Evolutionary conservation across 2,797 vertebrate genomes (phyloP).

Genomic region (Telmatherina bonti): DNA sequence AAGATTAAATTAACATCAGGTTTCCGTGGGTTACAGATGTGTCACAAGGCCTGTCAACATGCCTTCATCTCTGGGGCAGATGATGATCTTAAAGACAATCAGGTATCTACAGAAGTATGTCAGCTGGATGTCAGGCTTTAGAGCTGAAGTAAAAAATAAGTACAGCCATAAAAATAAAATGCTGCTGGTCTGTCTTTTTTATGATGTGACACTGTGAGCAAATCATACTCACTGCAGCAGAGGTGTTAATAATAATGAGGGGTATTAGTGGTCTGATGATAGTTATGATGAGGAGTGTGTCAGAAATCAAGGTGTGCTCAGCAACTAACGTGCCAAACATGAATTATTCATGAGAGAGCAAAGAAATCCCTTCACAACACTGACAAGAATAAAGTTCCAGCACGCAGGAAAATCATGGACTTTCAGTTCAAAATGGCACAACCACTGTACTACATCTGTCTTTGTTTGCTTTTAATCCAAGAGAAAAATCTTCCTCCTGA

Average conservation of each 20-base stretch:
- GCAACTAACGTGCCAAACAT: constrained; percentile 17
- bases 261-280: constrained; percentile 32
- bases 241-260: constrained; percentile 21
- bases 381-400: not conserved
- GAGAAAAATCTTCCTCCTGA: not conserved
- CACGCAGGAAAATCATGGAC: not conserved
- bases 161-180: constrained; percentile 44
- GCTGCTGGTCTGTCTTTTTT: constrained; percentile 11
- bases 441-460: too few species aligned
- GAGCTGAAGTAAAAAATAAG: constrained; percentile 27
- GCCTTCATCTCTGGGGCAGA: constrained; percentile 19
- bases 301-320: constrained; percentile 16
- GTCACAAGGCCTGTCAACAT: constrained; percentile 3
- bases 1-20: constrained; percentile 14
- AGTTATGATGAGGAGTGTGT: constrained; percentile 38
- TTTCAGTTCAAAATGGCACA: not conserved
- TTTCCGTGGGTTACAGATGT: constrained; percentile 12
- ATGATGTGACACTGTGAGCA: constrained; percentile 19
- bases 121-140: constrained; percentile 17
- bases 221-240: constrained; percentile 31
- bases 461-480: too few species aligned
- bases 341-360: constrained; percentile 14
- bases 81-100: constrained; percentile 13
- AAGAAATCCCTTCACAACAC: constrained; percentile 1
- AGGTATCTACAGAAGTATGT: constrained; percentile 18